Evolutionary conservation across 2,113 vertebrate species (phyloP), one percentile per base, ranked within the genome.

Genomic region (Lates calcarifer): DNA sequence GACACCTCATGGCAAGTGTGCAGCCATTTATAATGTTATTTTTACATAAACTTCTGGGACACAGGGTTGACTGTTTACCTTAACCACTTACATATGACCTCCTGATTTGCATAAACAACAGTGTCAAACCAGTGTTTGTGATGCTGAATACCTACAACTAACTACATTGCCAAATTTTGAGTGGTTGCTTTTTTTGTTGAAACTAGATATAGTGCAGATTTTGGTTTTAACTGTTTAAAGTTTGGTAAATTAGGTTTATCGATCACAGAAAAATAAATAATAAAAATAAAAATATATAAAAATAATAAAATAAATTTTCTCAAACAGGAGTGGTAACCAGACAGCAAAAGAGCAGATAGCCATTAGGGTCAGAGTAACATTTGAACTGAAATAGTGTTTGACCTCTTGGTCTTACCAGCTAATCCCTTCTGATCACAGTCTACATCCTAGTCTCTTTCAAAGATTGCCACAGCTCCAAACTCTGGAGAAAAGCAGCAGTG

Each of bases 321-420:
- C 62, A 51, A 3, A 43, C 7, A 61, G 6, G 20, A 61, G 1
- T 17, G 37, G 24, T 6, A 67, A 41, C 8, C 14, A 35, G 22
- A 41, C 8, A 45, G 37, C 28, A 31, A 66, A 41, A 67, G 10
- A 47, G 13, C n/a, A 60, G n/a, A 28, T 9, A 31, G 45, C 3
- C 14, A 29, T 70, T 58, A 51, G 4, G 39, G 68, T 29, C 47
- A 70, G 31, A 57, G 37, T 37, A 31, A 33, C 28, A 28, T 74
- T n/a, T 67, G 61, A 65, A 26, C 61, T n/a, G 35, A 39, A 28
- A 53, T 58, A 8, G 11, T 57, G 37, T 70, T 76, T 77, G 35
- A 66, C 41, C 64, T 64, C 18, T 18, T 29, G 41, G 51, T 71
- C 28, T 82, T 47, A 53, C 29, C 26, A 81, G 53, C 67, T 55